phyloP scores from a whole-genome alignment of 2,797 vertebrate species.

The Siniperca obscura region DNA sequence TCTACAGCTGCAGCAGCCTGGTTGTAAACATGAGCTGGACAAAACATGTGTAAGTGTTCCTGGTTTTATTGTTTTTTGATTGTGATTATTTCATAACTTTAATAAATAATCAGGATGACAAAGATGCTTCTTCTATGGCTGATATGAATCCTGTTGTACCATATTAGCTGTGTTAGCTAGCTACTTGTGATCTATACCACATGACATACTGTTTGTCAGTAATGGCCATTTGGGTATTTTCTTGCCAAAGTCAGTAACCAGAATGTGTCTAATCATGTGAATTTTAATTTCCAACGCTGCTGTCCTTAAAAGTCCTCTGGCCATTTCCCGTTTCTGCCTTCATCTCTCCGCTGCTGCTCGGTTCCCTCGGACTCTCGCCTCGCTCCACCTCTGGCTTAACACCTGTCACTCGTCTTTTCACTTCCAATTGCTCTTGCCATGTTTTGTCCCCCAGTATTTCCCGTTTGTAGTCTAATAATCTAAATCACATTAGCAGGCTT shows the following conservation, averaged over 20 bases:
- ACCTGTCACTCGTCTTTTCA: conserved; percentile 4
- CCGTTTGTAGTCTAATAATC: background rate
- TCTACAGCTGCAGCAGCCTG: too few relatives aligned
- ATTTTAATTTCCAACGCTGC: background rate
- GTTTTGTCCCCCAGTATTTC: background rate
- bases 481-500: conserved; percentile 20
- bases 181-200: background rate
- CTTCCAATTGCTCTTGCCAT: background rate
- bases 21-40: background rate
- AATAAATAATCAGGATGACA: background rate
- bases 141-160: background rate
- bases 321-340: conserved; percentile 20
- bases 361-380: background rate
- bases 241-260: background rate
- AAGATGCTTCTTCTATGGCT: background rate
- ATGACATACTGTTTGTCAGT: background rate
- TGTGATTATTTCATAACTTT: background rate
- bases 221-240: background rate
- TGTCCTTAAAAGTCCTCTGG: background rate
- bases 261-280: background rate
- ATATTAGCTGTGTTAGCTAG: background rate
- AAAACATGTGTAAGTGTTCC: background rate
- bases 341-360: conserved; percentile 1
- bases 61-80: background rate
- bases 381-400: background rate